Evolutionary conservation across 1,140 invertebrate genomes (phyloP), one percentile per base, ranked within the genome.

Genomic region (Scaptomyza graminum): DNA sequence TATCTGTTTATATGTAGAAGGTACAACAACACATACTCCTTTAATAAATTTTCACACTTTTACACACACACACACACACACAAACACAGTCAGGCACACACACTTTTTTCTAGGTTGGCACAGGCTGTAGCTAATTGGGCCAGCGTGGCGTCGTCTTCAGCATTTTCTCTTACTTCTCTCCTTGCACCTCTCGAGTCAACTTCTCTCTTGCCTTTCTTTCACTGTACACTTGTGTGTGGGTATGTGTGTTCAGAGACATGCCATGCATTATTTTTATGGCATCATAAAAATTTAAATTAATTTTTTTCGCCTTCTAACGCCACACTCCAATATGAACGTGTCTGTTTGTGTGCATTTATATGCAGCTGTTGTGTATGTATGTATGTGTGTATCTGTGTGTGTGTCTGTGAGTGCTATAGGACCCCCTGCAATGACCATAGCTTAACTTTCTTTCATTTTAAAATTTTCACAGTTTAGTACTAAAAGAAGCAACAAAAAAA

Each of bases 251-350:
- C 22, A 43, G 31, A 68, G 77, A 74, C 66, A 83, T 75, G 79
- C 79, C 79, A 75, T 83, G 79, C 79, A 71, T 83, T 82, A 82
- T 83, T 82, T 83, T 82, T 82, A 82, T 83, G 71, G 79, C 79
- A 83, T 82, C 74, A 83, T 83, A 82, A 78, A 82, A 83, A 83
- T 82, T 83, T 83, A 82, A 82, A 82, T 82, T 83, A 78, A 83
- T 82, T 82, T 82, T 82, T 77, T 81, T 77, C 52, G 12, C 54
- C 69, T 46, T 43, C 57, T 70, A 34, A 28, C 62, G 16, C 55
- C 50, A 34, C 41, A 28, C 65, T 57, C 28, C 5, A 2, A 1
- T 34, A 34, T 34, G 31, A 44, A 31, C 39, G 28, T n/a, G 41
- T 6, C 22, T n/a, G 34, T 39, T 49, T 70, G 60, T 70, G 15